Conservation (phyloP, 2,113 vertebrate genomes). For the Gyps fulvus region DNA sequence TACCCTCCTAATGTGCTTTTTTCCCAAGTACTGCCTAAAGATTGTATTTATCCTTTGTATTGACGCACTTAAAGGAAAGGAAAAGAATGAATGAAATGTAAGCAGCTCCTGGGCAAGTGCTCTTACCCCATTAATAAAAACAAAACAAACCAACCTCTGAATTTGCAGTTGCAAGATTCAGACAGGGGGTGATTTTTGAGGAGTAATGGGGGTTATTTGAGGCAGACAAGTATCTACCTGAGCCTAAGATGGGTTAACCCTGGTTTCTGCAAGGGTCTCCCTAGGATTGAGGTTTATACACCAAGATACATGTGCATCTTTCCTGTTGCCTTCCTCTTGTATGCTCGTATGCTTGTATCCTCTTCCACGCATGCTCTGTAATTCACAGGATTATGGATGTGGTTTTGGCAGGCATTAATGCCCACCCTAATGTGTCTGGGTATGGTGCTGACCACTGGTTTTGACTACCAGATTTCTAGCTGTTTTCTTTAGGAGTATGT, state of each 20-base stretch:
- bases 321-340: neutral
- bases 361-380: rapidly evolving
- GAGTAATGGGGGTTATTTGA: neutral
- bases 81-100: neutral
- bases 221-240: neutral
- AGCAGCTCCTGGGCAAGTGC: neutral
- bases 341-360: too few species aligned
- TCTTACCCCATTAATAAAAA: neutral
- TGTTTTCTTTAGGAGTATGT: neutral
- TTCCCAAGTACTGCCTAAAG: neutral
- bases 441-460: neutral
- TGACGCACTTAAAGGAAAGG: neutral
- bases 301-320: rapidly evolving
- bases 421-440: too few species aligned
- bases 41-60: neutral
- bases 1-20: neutral
- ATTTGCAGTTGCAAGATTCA: neutral
- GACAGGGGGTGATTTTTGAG: neutral
- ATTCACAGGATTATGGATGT: too few species aligned
- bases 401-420: neutral
- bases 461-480: neutral
- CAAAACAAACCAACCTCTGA: neutral
- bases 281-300: neutral
- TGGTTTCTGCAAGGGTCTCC: neutral
- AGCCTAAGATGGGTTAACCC: neutral